phyloP scores from a whole-genome alignment of 2,113 vertebrate species.

The Eptatretus burgeri region DNA sequence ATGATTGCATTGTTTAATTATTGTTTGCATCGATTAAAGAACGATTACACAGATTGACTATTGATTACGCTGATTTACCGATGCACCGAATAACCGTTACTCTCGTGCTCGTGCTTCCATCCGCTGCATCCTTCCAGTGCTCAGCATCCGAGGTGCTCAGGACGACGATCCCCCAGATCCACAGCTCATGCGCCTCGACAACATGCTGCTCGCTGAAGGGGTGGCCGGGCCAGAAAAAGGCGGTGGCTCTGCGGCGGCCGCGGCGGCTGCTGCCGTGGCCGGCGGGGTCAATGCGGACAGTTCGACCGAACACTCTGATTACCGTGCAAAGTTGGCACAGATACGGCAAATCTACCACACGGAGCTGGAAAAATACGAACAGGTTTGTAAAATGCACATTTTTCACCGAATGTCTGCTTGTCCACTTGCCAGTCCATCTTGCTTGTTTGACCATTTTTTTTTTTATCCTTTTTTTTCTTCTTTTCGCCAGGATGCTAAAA shows the following conservation, averaged over 20 bases:
- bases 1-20: too few species aligned
- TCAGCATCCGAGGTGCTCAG: slow-evolving; percentile 83
- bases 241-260: slow-evolving; percentile 47
- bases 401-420: too few species aligned
- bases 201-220: slow-evolving; percentile 83
- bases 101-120: too few species aligned
- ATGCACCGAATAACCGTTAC: too few species aligned
- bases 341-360: slow-evolving; percentile 97
- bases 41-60: too few species aligned
- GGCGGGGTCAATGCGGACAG: slow-evolving; percentile 53
- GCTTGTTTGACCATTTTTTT: too few species aligned
- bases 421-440: too few species aligned
- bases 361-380: slow-evolving; percentile 93
- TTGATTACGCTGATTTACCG: too few species aligned
- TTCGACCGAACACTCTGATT: slow-evolving; percentile 71
- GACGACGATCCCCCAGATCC: slow-evolving; percentile 84
- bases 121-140: slow-evolving; percentile 22
- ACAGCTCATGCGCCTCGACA: slow-evolving; percentile 88
- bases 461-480: too few species aligned
- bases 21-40: too few species aligned
- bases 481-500: too few species aligned
- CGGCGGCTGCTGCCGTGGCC: slow-evolving; percentile 41
- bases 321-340: slow-evolving; percentile 78
- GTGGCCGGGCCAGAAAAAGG: slow-evolving; percentile 78
- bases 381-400: slow-evolving; percentile 23